Percentiles rank a stretch among this genome's conserved stretches.
These are phyloP conservation scores for Drosophila setosimentum DNA, from an alignment of 2,888 invertebrate genomes.

Conservation along the genomic window DNA sequence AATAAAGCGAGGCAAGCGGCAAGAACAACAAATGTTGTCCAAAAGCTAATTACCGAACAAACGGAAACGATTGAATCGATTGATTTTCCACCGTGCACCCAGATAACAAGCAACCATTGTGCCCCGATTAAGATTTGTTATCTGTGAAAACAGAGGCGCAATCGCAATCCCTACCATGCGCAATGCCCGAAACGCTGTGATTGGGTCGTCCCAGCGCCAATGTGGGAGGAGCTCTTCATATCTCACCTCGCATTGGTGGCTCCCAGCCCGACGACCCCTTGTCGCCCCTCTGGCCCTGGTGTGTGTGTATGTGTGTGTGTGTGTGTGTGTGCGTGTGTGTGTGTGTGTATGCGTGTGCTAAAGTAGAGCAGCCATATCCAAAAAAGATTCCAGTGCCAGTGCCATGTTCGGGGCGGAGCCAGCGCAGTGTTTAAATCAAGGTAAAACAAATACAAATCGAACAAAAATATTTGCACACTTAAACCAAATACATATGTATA, in stretches of 20 bases:
- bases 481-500: slow-evolving; percentile 11
- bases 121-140: slow-evolving; percentile 83
- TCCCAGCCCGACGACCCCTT: slow-evolving; percentile 6
- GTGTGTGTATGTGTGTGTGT: slow-evolving; percentile 32
- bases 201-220: slow-evolving; percentile 59
- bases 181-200: slow-evolving; percentile 73
- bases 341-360: slow-evolving; percentile 41
- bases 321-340: slow-evolving; percentile 40
- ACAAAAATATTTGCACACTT: slow-evolving; percentile 75
- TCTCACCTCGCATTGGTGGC: slow-evolving; percentile 62
- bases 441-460: slow-evolving; percentile 78
- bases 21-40: slow-evolving; percentile 59
- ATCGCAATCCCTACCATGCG: slow-evolving; percentile 76
- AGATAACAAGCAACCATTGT: slow-evolving; percentile 74
- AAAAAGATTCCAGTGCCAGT: slow-evolving; percentile 43
- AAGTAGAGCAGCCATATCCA: slow-evolving; percentile 61
- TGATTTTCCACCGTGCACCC: slow-evolving; percentile 68
- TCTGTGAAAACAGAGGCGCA: slow-evolving; percentile 83
- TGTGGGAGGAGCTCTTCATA: slow-evolving; percentile 69
- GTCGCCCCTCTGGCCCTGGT: slow-evolving; percentile 1
- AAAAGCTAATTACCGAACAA: slow-evolving; percentile 81
- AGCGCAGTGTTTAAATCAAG: slow-evolving; percentile 73
- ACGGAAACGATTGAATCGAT: slow-evolving; percentile 74
- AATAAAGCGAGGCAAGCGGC: slow-evolving; percentile 13
- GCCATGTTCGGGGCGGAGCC: slow-evolving; percentile 78